Evolutionary conservation across 2,797 vertebrate genomes (phyloP), one percentile per base, ranked within the genome.

Genomic region (Todus mexicanus): DNA sequence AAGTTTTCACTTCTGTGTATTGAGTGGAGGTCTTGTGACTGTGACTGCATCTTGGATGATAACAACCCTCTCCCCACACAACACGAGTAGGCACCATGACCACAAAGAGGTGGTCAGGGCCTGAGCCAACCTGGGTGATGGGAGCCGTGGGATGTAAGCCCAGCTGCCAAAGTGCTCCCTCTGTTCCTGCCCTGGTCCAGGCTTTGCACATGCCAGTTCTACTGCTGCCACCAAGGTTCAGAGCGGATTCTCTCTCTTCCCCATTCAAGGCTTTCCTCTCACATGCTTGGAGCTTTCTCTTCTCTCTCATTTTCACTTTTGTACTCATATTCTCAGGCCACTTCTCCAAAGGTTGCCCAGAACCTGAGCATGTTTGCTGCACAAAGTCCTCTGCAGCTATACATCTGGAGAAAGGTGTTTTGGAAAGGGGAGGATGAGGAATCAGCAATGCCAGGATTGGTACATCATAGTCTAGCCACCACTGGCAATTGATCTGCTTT

Each of bases 1-100:
- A 15, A 22, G 35, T 60, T 89, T 94, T 90, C 64, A 71, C 51
- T 90, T 94, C 71, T 61, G 14, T 33, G 15, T n/a, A 38, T 19
- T n/a, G 43, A 17, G 27, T 7, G 33, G 15, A 68, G 50, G 15
- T 21, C 47, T 72, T 69, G 68, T 75, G 71, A 75, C 25, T 9
- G 1, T 48, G 54, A 40, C 56, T 78, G 50, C 10, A 10, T 33
- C 78, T 25, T 56, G 42, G 14, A 10, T n/a, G 5, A n/a, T 29
- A 53, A 27, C 23, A 51, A 21, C 19, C 53, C 31, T 19, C 15
- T 1, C 3, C 38, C 2, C 25, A 4, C 29, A 10, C 4, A 47
- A 15, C 19, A 4, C 57, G 33, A 50, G 57, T 48, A 50, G 56
- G 29, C 25, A 59, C 11, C 15, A 7, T 5, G 42, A 13, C 35